Evolutionary conservation across 2,888 invertebrate species (phyloP), one percentile per base, ranked within the genome.

Genomic region (Elgonia sp.): DNA sequence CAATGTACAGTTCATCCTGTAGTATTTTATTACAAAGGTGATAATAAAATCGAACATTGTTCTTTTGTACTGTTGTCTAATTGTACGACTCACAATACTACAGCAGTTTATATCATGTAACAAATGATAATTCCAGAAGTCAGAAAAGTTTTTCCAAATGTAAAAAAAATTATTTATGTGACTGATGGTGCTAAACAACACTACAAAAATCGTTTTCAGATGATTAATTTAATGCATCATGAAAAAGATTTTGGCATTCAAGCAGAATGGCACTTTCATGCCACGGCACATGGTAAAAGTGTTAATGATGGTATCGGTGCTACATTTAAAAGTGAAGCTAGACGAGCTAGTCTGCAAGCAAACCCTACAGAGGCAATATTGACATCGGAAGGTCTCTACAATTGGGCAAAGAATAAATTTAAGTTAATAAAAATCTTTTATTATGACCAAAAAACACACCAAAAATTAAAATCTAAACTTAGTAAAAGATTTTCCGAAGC

Each of bases 231-330:
- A 37, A 57, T 65, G 4, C 46, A 72, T 63, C 79, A 89, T 73
- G n/a, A 72, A 69, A 20, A 70, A 40, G 84, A 89, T 63, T 89
- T 88, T 77, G 73, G 80, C n/a, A 50, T 89, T 42, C 8, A 50
- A 6, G 92, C 91, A 16, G 91, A 92, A 72, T 91, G 90, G 90
- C 79, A 92, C 76, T 92, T 91, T 75, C 89, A 90, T 83, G 90
- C 90, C 16, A 91, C 91, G 7, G 73, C 86, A 10, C 92, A 92
- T 88, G 92, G 92, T 14, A 92, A 92, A 84, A 84, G 89, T n/a
- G 83, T 91, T 7, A 89, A 90, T 82, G 92, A 92, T 85, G 91
- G 91, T 7, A 72, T 92, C 14, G 91, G 90, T 5, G 92, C 89
- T 0, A 90, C 90, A 12, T 73, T 89, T 14, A 92, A 91, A 80